Evolutionary conservation across 2,888 invertebrate species (phyloP), one percentile per base, ranked within the genome.

Genomic region (Coleophora deauratella): DNA sequence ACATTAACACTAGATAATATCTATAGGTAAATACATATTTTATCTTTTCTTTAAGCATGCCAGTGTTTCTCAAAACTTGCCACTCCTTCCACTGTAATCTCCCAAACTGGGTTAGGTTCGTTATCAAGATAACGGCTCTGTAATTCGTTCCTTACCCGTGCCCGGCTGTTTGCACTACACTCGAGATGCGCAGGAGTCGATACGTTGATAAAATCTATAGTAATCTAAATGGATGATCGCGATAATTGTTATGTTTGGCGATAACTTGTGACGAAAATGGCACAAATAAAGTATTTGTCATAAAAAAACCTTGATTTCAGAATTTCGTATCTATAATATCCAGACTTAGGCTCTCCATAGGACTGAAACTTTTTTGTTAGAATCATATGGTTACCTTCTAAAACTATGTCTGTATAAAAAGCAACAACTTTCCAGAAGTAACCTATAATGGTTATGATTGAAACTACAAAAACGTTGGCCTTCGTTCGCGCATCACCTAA

Each of bases 71-170:
- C 13, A 35, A 32, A 28, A 33, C 28, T 9, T 7, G 37, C 13
- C 34, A 37, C 41, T 45, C 49, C 43, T 49, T 43, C 51, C 41
- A 36, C 35, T 42, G 42, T 49, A 65, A 70, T 69, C 66, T 69
- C 54, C 46, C 44, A 57, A 73, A 71, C 68, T 65, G 55, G 72
- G 74, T 74, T 71, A 65, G 50, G 54, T 51, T 52, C 42, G 45
- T 59, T 72, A 72, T 68, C 72, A 54, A 56, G 68, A 76, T 77
- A 76, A 73, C 72, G 59, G 55, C 53, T 62, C 69, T 63, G 69
- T 78, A 78, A 80, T 78, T 62, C 63, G 66, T 67, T 61, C 57
- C 46, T 54, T 57, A 68, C 66, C 60, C 55, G 51, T 53, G 46
- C 47, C 47, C 46, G 39, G 42, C 35, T 79, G 59, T 81, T 80